phyloP scores from a whole-genome alignment of 2,888 invertebrate species.

The Mythimna lalbum region DNA sequence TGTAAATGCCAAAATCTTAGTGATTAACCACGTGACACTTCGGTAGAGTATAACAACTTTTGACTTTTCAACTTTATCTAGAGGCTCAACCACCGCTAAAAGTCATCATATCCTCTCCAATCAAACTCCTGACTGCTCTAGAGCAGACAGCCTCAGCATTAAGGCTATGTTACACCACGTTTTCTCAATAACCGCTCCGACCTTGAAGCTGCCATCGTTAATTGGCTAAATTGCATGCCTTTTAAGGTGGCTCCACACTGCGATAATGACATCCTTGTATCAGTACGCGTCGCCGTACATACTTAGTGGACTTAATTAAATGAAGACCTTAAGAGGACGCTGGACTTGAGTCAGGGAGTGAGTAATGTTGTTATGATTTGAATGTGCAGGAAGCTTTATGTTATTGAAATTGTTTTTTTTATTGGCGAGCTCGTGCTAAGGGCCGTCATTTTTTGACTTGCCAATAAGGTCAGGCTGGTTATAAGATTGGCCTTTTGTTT shows the following conservation, averaged over 20 bases:
- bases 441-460: slow-evolving; percentile 45
- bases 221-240: slow-evolving; percentile 86
- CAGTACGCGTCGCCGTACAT: slow-evolving; percentile 70
- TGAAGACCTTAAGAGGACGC: slow-evolving; percentile 65
- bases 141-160: slow-evolving; percentile 35
- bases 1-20: not conserved
- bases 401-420: slow-evolving; percentile 66
- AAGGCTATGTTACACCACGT: slow-evolving; percentile 74
- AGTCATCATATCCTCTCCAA: not conserved
- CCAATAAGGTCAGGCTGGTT: slow-evolving; percentile 37
- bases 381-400: slow-evolving; percentile 67
- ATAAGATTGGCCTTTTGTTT: slow-evolving; percentile 42
- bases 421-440: slow-evolving; percentile 48
- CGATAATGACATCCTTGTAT: slow-evolving; percentile 84
- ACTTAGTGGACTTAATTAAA: slow-evolving; percentile 78
- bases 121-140: slow-evolving; percentile 22
- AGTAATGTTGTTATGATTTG: slow-evolving; percentile 67
- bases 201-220: slow-evolving; percentile 84
- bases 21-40: not conserved
- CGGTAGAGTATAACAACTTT: not conserved
- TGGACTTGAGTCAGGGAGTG: slow-evolving; percentile 64
- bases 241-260: slow-evolving; percentile 79
- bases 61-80: not conserved
- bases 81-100: not conserved
- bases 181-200: slow-evolving; percentile 75